Evolutionary conservation across 2,113 vertebrate genomes (phyloP).

Genomic region (Urocitellus parryii): DNA sequence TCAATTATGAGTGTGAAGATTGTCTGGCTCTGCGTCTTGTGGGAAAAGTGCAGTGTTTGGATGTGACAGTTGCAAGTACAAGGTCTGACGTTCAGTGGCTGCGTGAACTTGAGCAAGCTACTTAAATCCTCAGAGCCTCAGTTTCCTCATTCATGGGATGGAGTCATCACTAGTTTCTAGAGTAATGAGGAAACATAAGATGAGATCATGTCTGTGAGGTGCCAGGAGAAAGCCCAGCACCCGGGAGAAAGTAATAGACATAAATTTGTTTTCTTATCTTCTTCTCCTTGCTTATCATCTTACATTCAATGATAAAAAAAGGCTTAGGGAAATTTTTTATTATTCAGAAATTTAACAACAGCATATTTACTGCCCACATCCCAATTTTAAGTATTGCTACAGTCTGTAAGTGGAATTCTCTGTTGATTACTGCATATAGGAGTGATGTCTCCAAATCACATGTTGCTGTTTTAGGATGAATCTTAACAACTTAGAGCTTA

Average conservation of each 20-base stretch:
- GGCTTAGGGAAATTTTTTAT: not conserved
- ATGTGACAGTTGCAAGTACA: not conserved
- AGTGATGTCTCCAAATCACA: not conserved
- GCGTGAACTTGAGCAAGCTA: not conserved
- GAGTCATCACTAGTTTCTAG: not conserved
- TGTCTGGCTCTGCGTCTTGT: not conserved
- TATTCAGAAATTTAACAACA: not conserved
- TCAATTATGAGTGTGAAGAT: not conserved
- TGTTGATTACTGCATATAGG: not conserved
- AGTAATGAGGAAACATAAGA: not conserved
- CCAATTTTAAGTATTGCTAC: not conserved
- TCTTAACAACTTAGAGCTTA: not conserved
- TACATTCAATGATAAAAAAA: not conserved
- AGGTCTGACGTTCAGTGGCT: not conserved
- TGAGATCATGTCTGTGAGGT: not conserved
- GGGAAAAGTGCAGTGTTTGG: fast-evolving
- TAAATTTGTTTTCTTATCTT: not conserved
- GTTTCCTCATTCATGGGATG: not conserved
- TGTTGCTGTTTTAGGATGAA: not conserved
- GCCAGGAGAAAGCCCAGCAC: not conserved
- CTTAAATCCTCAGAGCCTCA: not conserved
- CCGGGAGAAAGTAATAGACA: not conserved
- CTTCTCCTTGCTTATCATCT: not conserved
- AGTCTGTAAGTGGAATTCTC: not conserved
- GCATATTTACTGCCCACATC: not conserved